phyloP scores from a whole-genome alignment of 2,888 invertebrate genomes.

The Eledona agricola region DNA sequence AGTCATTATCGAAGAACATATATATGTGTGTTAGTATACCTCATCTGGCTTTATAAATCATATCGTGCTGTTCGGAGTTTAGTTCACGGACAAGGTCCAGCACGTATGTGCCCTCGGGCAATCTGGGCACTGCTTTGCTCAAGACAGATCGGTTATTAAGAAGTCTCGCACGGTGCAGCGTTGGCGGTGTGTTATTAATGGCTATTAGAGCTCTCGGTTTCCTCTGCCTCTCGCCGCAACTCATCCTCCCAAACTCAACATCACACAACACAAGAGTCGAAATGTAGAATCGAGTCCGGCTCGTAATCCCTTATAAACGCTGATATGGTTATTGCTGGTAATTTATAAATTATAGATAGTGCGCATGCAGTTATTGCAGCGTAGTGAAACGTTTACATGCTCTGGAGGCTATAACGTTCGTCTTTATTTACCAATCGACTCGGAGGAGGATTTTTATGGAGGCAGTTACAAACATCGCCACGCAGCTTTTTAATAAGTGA shows the following conservation, averaged over 20 bases:
- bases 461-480: slow-evolving; percentile 11
- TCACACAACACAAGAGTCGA: slow-evolving; percentile 18
- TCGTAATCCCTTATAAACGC: slow-evolving; percentile 37
- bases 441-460: slow-evolving; percentile 7
- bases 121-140: slow-evolving; percentile 36
- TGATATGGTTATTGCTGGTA: slow-evolving; percentile 42
- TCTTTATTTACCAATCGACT: slow-evolving; percentile 27
- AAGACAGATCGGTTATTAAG: slow-evolving; percentile 58
- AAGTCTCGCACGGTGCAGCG: slow-evolving; percentile 59
- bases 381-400: slow-evolving; percentile 35
- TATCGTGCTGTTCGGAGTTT: slow-evolving; percentile 40
- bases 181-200: slow-evolving; percentile 60
- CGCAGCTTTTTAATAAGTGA: slow-evolving; percentile 9
- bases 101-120: slow-evolving; percentile 35
- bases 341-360: slow-evolving; percentile 45
- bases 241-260: slow-evolving; percentile 29
- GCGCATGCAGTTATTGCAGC: slow-evolving; percentile 31
- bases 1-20: slow-evolving; percentile 25
- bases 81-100: slow-evolving; percentile 45
- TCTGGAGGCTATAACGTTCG: slow-evolving; percentile 15
- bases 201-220: slow-evolving; percentile 53
- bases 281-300: slow-evolving; percentile 29
- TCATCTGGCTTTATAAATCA: slow-evolving; percentile 41
- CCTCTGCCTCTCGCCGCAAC: slow-evolving; percentile 38
- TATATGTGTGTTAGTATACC: slow-evolving; percentile 30